Conservation (phyloP, 2,797 vertebrate species). For the Malurus leucopterus region DNA sequence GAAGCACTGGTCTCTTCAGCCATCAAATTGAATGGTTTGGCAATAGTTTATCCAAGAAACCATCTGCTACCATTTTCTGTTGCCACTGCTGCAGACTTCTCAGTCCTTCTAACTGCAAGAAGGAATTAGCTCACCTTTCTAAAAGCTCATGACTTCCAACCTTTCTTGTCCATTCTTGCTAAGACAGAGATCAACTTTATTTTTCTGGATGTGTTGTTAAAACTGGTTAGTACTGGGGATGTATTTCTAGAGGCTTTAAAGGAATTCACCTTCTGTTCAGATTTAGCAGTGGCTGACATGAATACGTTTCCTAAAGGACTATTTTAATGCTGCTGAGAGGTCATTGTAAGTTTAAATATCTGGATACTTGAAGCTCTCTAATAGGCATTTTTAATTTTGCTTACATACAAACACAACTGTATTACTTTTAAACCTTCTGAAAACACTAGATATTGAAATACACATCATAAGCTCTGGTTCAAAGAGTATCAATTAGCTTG, state of each 20-base stretch:
- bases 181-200: slow-evolving; percentile 25
- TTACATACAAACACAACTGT: background rate
- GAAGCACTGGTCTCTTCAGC: background rate
- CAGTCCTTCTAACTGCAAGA: background rate
- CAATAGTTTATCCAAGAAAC: background rate
- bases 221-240: background rate
- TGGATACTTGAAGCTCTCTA: background rate
- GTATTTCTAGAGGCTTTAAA: slow-evolving; percentile 30
- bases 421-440: background rate
- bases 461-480: slow-evolving; percentile 14
- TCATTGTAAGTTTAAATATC: slow-evolving; percentile 43
- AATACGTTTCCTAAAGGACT: slow-evolving; percentile 25
- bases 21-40: background rate
- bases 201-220: slow-evolving; percentile 29
- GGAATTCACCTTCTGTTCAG: slow-evolving; percentile 14
- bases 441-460: slow-evolving; percentile 5
- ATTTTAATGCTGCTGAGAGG: slow-evolving; percentile 26
- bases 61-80: background rate
- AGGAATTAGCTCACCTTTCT: slow-evolving; percentile 27
- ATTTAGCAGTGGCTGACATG: slow-evolving; percentile 32
- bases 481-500: slow-evolving; percentile 44
- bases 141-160: slow-evolving; percentile 7
- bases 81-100: background rate
- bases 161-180: background rate
- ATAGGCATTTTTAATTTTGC: slow-evolving; percentile 27